Conservation (phyloP, 1,140 invertebrate species). For the Maniola jurtina region DNA sequence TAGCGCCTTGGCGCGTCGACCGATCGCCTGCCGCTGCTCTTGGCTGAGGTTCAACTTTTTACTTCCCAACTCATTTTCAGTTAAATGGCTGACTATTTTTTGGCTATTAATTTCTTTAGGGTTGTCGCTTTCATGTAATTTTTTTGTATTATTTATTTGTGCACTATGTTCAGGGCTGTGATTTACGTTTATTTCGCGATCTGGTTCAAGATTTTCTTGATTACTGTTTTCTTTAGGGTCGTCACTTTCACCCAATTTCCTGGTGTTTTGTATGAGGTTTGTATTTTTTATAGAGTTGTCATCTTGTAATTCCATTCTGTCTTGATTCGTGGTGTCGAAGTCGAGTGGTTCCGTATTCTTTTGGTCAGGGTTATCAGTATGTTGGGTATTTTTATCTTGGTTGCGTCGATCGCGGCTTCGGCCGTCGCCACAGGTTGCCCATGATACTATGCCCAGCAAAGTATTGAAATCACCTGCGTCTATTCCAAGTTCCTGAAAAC, state of each 20-base stretch:
- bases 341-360: background rate
- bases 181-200: too few species aligned
- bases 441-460: slow-evolving; percentile 88
- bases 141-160: too few species aligned
- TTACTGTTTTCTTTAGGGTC: too few species aligned
- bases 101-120: background rate
- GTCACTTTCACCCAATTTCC: too few species aligned
- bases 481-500: slow-evolving; percentile 78
- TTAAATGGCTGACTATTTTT: background rate
- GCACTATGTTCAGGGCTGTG: too few species aligned
- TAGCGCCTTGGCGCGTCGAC: slow-evolving; percentile 86
- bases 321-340: background rate
- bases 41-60: slow-evolving; percentile 15
- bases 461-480: slow-evolving; percentile 84
- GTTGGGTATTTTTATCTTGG: background rate
- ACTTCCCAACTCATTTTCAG: slow-evolving; percentile 9
- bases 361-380: background rate
- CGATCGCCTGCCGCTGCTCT: slow-evolving; percentile 81
- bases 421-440: slow-evolving; percentile 89
- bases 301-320: too few species aligned
- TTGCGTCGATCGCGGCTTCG: slow-evolving; percentile 51
- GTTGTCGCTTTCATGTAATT: too few species aligned
- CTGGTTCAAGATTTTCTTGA: too few species aligned
- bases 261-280: too few species aligned
- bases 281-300: too few species aligned